Percentiles rank a stretch among this genome's conserved stretches.
Conservation (phyloP, 1,140 invertebrate species). For the Drosophila navojoa region DNA sequence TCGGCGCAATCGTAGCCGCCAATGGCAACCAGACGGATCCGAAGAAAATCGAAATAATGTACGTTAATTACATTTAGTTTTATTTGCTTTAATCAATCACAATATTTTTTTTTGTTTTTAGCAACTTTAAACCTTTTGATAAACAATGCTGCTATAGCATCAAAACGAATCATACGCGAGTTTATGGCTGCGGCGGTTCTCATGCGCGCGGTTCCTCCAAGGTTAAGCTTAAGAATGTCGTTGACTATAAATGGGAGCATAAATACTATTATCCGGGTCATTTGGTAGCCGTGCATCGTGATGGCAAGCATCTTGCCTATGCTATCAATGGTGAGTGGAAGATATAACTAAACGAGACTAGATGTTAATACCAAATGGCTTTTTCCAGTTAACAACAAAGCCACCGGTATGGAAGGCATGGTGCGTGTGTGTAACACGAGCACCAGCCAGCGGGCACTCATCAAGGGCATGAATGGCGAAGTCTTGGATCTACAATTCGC, state of each 20-base stretch:
- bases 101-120: slow-evolving; percentile 5
- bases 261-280: slow-evolving; percentile 94
- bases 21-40: slow-evolving; percentile 57
- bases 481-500: slow-evolving; percentile 96
- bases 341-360: not conserved
- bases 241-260: slow-evolving; percentile 96
- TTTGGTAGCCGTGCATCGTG: slow-evolving; percentile 94
- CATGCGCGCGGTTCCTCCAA: slow-evolving; percentile 92
- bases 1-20: slow-evolving; percentile 36
- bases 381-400: slow-evolving; percentile 77
- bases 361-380: not conserved
- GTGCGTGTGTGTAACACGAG: slow-evolving; percentile 92
- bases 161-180: slow-evolving; percentile 88
- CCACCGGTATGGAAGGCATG: slow-evolving; percentile 87
- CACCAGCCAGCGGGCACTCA: slow-evolving; percentile 89
- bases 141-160: slow-evolving; percentile 89
- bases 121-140: slow-evolving; percentile 88
- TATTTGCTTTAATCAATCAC: too few relatives aligned
- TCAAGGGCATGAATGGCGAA: slow-evolving; percentile 93
- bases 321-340: slow-evolving; percentile 90
- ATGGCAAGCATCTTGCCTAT: slow-evolving; percentile 94
- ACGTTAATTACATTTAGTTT: not conserved
- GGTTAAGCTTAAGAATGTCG: slow-evolving; percentile 95
- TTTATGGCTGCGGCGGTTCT: slow-evolving; percentile 88
- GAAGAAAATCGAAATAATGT: slow-evolving; percentile 67